Conservation (phyloP, 2,113 vertebrate genomes). For the Chauna torquata region DNA sequence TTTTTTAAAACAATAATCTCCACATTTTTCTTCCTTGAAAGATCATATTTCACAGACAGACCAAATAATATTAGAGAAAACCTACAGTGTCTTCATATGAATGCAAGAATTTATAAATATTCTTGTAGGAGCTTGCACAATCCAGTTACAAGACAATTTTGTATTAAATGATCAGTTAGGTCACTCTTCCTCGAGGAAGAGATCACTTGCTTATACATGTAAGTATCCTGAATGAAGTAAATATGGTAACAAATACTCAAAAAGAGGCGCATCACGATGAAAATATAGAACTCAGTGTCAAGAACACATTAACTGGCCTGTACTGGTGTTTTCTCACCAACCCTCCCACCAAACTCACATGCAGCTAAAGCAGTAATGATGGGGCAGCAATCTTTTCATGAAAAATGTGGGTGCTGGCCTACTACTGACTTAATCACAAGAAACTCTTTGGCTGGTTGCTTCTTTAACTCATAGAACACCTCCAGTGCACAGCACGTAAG, state of each 20-base stretch:
- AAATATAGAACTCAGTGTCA: background rate
- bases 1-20: constrained; percentile 58
- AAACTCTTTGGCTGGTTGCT: background rate
- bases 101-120: constrained; percentile 57
- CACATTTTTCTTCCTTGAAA: constrained; percentile 68
- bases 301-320: background rate
- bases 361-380: background rate
- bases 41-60: constrained; percentile 65
- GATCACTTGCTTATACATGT: background rate
- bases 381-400: background rate
- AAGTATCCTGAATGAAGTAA: background rate
- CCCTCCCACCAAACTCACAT: background rate
- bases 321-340: background rate
- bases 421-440: background rate
- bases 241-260: background rate
- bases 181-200: background rate
- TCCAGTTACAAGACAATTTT: background rate
- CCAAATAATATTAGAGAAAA: constrained; percentile 55
- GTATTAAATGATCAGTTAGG: background rate
- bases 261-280: background rate
- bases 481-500: background rate
- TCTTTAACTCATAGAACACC: background rate
- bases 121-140: constrained; percentile 10
- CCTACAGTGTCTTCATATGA: constrained; percentile 32
- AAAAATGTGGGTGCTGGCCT: background rate